A percentile compares a stretch with the other conserved stretches of the same genome.
phyloP scores from a whole-genome alignment of 2,797 vertebrate species.

The Sebastes kiyomatsui region DNA sequence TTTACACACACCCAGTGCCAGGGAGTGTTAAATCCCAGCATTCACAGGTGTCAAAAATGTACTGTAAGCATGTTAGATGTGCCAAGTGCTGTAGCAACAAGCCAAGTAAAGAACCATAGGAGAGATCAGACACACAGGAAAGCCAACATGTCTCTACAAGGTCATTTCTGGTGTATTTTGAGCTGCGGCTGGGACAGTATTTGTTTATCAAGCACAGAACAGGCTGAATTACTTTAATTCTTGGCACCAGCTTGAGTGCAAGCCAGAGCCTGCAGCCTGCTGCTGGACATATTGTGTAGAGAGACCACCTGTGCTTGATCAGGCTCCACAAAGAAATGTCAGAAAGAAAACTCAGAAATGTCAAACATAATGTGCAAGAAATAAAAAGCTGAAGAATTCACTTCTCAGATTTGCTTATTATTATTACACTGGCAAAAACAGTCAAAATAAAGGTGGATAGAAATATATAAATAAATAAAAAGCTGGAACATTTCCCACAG shows the following conservation, averaged over 20 bases:
- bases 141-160: constrained; percentile 79
- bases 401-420: background rate
- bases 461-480: background rate
- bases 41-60: constrained; percentile 63
- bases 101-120: constrained; percentile 44
- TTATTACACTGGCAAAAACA: background rate
- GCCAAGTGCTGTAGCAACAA: constrained; percentile 65
- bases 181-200: constrained; percentile 41
- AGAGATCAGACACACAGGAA: constrained; percentile 53
- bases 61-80: constrained; percentile 52
- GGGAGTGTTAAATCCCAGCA: constrained; percentile 54
- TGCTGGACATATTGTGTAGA: constrained; percentile 66
- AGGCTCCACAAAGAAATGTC: constrained; percentile 12
- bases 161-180: constrained; percentile 57
- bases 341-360: constrained; percentile 10
- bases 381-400: background rate
- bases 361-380: constrained; percentile 11
- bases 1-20: constrained; percentile 48
- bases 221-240: constrained; percentile 73
- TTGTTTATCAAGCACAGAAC: constrained; percentile 66
- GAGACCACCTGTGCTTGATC: constrained; percentile 62
- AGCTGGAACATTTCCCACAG: background rate
- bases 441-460: constrained; percentile 19
- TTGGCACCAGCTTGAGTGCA: constrained; percentile 66
- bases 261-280: constrained; percentile 68